phyloP scores from a whole-genome alignment of 1,140 invertebrate species.

The Diorhabda sublineata region DNA sequence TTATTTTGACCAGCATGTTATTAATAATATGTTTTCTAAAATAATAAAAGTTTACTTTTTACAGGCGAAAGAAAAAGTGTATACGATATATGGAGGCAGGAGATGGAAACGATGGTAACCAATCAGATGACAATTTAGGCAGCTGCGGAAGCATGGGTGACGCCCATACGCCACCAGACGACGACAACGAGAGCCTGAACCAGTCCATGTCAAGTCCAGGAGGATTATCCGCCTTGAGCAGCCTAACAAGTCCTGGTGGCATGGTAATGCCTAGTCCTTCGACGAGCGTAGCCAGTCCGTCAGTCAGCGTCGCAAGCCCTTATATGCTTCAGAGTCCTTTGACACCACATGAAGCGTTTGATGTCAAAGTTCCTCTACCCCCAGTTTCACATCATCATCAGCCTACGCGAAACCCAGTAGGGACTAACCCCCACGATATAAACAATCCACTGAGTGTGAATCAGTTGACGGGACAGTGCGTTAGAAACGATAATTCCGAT shows the following conservation, averaged over 20 bases:
- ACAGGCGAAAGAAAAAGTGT: constrained; percentile 97
- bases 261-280: constrained; percentile 63
- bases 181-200: constrained; percentile 60
- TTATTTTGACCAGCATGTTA: constrained; percentile 23
- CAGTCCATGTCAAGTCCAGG: constrained; percentile 74
- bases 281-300: constrained; percentile 64
- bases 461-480: constrained; percentile 73
- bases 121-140: constrained; percentile 73
- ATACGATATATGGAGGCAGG: constrained; percentile 87
- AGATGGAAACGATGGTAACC: constrained; percentile 66
- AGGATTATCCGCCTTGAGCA: constrained; percentile 69
- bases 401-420: constrained; percentile 69
- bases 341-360: constrained; percentile 49
- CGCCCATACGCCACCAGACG: constrained; percentile 62
- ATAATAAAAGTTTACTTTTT: constrained; percentile 42
- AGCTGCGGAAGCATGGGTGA: constrained; percentile 72
- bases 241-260: constrained; percentile 69
- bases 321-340: constrained; percentile 54
- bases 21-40: not conserved
- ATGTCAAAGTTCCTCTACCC: constrained; percentile 41
- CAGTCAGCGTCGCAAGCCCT: constrained; percentile 56
- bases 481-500: constrained; percentile 54
- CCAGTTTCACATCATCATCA: constrained; percentile 44
- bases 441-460: constrained; percentile 89
- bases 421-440: constrained; percentile 83